These are phyloP conservation scores for Ormyrus labotus DNA, from an alignment of 2,888 invertebrate species.

Conservation along the genomic window DNA sequence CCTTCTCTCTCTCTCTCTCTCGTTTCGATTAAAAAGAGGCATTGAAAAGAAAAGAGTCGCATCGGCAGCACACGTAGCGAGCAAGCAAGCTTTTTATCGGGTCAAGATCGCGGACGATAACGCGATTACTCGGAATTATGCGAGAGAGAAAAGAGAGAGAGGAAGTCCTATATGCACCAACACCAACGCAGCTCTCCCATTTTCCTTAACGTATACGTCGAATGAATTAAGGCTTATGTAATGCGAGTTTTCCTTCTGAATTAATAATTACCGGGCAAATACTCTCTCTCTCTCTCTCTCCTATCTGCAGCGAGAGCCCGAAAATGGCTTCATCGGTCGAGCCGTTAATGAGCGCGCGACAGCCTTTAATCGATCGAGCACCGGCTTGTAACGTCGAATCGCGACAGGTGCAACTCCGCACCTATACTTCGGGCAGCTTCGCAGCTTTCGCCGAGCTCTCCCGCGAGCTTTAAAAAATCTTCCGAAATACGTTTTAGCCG, in stretches of 20 bases:
- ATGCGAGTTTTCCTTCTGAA: conserved; percentile 1
- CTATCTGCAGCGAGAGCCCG: neutral
- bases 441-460: too few relatives aligned
- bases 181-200: too few relatives aligned
- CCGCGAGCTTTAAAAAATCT: too few relatives aligned
- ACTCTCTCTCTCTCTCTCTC: neutral
- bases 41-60: neutral
- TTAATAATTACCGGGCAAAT: conserved; percentile 8
- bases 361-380: conserved; percentile 32
- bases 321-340: conserved; percentile 22
- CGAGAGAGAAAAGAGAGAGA: conserved; percentile 42
- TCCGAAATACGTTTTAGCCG: too few relatives aligned
- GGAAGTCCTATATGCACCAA: conserved; percentile 42
- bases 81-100: conserved; percentile 30
- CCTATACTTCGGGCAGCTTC: neutral
- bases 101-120: conserved; percentile 56
- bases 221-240: neutral
- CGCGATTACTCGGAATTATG: conserved; percentile 55
- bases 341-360: conserved; percentile 8
- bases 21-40: neutral
- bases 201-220: too few relatives aligned
- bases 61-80: neutral
- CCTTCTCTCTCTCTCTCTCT: neutral
- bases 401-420: conserved; percentile 24
- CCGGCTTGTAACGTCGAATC: conserved; percentile 12